Evolutionary conservation across 2,113 vertebrate species (phyloP).

Genomic region (Xenopus borealis): DNA sequence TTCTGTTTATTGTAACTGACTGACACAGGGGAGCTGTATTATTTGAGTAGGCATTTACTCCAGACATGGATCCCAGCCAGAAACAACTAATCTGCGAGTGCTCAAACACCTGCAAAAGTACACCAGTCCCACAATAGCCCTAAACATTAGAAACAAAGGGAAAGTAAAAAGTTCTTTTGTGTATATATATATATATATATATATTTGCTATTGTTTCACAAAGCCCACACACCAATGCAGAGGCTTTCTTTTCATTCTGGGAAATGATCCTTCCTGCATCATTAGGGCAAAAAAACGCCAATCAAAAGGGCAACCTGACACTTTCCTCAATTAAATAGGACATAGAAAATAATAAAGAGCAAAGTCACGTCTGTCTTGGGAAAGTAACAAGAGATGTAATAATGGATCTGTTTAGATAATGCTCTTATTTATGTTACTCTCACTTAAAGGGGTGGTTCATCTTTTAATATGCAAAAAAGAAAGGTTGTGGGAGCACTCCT

Average conservation of each 20-base stretch:
- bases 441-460: no score
- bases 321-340: conserved; percentile 12
- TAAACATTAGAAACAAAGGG: conserved; percentile 43
- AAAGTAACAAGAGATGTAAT: no score
- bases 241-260: conserved; percentile 14
- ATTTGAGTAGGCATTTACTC: conserved; percentile 51
- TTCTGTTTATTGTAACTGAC: conserved; percentile 50
- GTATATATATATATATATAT: conserved; percentile 36
- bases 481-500: no score
- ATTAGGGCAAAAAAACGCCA: conserved; percentile 23
- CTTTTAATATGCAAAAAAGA: no score
- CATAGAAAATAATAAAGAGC: not conserved
- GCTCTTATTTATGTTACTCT: no score
- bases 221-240: conserved; percentile 39
- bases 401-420: no score
- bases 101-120: conserved; percentile 58
- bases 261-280: conserved; percentile 22
- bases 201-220: conserved; percentile 44
- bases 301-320: conserved; percentile 24
- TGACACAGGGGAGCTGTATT: conserved; percentile 52
- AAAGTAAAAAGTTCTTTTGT: conserved; percentile 40
- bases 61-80: conserved; percentile 54
- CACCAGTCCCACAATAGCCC: conserved; percentile 31
- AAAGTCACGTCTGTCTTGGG: no score
- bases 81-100: conserved; percentile 50